Evolutionary conservation across 2,113 vertebrate species (phyloP).

Genomic region (Murina feae): DNA sequence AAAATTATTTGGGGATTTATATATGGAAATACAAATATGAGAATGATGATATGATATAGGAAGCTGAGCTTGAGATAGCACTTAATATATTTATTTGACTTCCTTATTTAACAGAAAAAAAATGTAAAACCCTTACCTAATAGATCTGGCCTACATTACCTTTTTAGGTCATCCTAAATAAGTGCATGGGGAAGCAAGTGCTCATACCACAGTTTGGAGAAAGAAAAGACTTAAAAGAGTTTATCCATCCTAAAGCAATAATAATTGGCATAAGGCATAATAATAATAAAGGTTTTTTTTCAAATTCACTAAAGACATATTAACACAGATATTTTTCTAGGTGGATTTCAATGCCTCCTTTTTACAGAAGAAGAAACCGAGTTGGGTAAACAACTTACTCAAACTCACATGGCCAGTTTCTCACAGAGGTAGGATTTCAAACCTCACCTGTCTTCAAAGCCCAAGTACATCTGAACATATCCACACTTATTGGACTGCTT

Average conservation of each 20-base stretch:
- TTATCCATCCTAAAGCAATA: background rate
- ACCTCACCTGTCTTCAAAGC: background rate
- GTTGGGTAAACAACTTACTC: background rate
- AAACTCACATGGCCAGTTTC: background rate
- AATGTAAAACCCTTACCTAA: background rate
- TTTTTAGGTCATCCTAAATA: background rate
- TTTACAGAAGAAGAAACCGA: background rate
- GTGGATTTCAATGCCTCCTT: background rate
- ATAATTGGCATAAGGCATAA: background rate
- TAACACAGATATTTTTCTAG: background rate
- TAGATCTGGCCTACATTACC: background rate
- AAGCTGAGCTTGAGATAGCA: background rate
- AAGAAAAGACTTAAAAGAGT: background rate
- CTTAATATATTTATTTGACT: background rate
- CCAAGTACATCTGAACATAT: background rate
- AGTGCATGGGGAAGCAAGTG: background rate
- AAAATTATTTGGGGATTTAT: background rate
- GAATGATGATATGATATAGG: background rate
- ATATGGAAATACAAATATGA: background rate
- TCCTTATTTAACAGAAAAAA: background rate
- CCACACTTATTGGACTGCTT: background rate
- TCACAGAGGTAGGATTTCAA: background rate
- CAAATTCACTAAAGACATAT: background rate
- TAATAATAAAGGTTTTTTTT: background rate
- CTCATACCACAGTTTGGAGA: background rate